Evolutionary conservation across 2,113 vertebrate species (phyloP), one percentile per base, ranked within the genome.

Genomic region (Machaerirhynchus nigripectus): DNA sequence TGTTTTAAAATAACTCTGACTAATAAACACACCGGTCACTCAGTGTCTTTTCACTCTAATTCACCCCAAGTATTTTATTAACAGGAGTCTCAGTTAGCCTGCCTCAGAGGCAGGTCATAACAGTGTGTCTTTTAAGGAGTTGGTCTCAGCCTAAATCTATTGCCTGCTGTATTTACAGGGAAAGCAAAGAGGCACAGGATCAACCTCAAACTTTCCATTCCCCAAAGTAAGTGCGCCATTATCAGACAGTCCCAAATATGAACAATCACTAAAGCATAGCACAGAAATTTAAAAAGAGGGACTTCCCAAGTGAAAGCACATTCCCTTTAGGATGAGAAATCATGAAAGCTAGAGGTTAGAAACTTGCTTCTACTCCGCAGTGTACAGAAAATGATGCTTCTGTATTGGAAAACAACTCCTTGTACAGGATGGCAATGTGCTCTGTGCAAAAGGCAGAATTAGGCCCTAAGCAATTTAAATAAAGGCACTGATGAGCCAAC

Each of bases 401-500:
- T 16, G 9, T 47, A 60, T 18, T 46, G 27, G 53, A 78, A 82
- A 59, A 75, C 10, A 42, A 16, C 19, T 84, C 19, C 3, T 4
- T 10, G 14, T 13, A 15, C 2, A 23, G 33, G 24, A 0, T 47
- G 17, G 37, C n/a, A 80, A 57, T 0, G 0, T 59, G 63, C 8
- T 70, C 39, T n/a, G 21, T 35, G 20, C 23, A 80, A 15, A 60
- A 60, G 9, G 61, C 49, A 84, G 16, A 84, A 78, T 22, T 33
- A 64, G 57, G 40, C 57, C 22, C 57, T 42, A 44, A 56, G 23
- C 9, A 39, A 21, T 68, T 75, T 20, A 71, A 64, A 78, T 39
- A 71, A 5, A 64, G 15, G 6, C 28, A 83, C 21, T 4, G 14
- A 68, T 13, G 4, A 82, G 28, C 13, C 35, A 78, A 46, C 3